These are phyloP conservation scores for Sminthurides aquaticus DNA, from an alignment of 2,888 invertebrate species.

Conservation along the genomic window DNA sequence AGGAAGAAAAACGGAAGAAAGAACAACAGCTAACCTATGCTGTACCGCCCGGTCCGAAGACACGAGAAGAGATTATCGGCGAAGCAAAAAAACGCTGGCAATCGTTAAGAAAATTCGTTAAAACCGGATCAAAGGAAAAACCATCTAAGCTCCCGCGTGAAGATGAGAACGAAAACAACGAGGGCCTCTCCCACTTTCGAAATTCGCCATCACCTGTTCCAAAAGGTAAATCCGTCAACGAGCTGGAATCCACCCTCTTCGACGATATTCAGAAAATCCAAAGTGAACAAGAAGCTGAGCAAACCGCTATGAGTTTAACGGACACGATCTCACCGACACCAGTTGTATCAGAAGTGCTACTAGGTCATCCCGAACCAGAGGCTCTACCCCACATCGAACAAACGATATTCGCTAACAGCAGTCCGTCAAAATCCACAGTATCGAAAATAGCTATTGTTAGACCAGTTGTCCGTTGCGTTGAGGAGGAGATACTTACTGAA, in stretches of 20 bases:
- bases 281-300: neutral
- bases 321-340: neutral
- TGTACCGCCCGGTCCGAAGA: constrained; percentile 23
- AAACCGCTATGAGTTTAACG: neutral
- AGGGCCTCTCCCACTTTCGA: neutral
- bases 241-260: constrained; percentile 2
- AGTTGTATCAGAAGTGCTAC: no score
- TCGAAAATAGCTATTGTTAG: constrained; percentile 37
- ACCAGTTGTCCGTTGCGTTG: constrained; percentile 24
- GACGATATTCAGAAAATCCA: no score
- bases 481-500: neutral
- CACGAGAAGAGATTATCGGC: constrained; percentile 41
- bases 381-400: no score
- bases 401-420: no score
- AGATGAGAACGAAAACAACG: neutral
- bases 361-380: no score
- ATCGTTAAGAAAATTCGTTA: constrained; percentile 39
- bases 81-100: constrained; percentile 41
- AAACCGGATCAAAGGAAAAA: constrained; percentile 15
- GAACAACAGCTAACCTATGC: constrained; percentile 19
- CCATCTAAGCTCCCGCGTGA: neutral
- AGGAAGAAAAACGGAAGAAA: constrained; percentile 29
- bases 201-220: neutral
- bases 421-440: constrained; percentile 6
- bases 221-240: neutral